Evolutionary conservation across 2,888 invertebrate genomes (phyloP).

Genomic region (Clistopyga incitator): DNA sequence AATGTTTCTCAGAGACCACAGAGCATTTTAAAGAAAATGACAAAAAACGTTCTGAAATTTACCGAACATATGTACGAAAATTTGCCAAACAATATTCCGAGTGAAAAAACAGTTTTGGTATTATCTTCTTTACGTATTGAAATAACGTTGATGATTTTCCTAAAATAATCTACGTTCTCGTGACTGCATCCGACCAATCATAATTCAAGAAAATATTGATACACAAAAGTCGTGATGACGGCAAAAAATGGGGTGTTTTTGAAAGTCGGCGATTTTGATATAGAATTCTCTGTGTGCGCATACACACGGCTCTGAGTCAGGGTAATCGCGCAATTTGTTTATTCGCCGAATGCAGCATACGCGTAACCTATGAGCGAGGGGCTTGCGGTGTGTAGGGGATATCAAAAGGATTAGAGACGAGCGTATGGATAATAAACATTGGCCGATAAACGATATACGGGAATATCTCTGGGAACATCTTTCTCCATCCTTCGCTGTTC

Average conservation of each 20-base stretch:
- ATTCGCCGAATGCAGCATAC: conserved; percentile 70
- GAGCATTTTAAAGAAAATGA: neutral
- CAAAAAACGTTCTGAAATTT: neutral
- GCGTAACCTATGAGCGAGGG: conserved; percentile 27
- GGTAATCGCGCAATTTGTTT: conserved; percentile 80
- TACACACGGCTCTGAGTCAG: conserved; percentile 26
- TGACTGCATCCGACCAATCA: too few species aligned
- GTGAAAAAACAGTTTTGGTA: too few species aligned
- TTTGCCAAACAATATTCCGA: too few species aligned
- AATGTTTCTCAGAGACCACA: too few species aligned
- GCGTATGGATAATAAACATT: conserved; percentile 82
- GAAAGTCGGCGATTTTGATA: neutral
- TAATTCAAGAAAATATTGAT: too few species aligned
- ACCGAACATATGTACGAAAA: neutral
- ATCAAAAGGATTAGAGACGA: conserved; percentile 82
- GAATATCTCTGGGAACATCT: conserved; percentile 74
- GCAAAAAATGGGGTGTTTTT: neutral
- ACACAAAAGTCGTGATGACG: neutral
- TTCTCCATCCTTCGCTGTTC: conserved; percentile 42
- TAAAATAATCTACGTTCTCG: too few species aligned
- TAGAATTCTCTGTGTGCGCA: conserved; percentile 12
- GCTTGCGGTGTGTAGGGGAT: conserved; percentile 68
- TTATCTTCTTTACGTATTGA: too few species aligned
- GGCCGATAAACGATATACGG: conserved; percentile 79
- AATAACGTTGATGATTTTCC: too few species aligned